Base-by-base conservation (phyloP, 2,888 invertebrate genomes). In the Lasioglossum marginatum region DNA sequence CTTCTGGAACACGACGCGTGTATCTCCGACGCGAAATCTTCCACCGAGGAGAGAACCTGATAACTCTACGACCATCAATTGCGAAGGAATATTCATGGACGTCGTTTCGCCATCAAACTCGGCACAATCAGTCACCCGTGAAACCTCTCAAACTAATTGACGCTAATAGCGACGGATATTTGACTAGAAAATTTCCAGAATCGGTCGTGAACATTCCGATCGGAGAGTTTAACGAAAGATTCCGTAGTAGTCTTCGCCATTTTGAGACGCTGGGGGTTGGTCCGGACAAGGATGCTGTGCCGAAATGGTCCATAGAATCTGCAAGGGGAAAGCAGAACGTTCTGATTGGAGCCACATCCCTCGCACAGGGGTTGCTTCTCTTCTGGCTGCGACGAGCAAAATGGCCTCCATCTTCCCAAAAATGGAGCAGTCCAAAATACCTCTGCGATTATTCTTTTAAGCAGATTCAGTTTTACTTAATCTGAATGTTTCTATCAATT, bases 241-340 rank as follows among this genome's bases (percentile, higher is more conserved):
- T 3, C 6, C 0, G 3, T 10, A 16, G 10, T 1, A 1, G 37
- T 27, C 73, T 78, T 77, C 89, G 81, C 92, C 92, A 92, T 92
- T 92, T 91, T 91, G 48, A 45, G 8, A 27, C 5, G 2, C 19
- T 14, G 45, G 73, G 88, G 88, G 89, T 87, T 87, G 90, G 91
- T 86, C 89, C 91, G 87, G 77, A 63, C 14, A 71, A 88, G 90
- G 92, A 91, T 90, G 91, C 90, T 92, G 92, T 87, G 91, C 89
- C 78, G 63, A 23, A 16, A 27, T 4, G 23, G 37, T 37, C 40
- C 43, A 6, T 23, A 8, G 16, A 19, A 79, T 78, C 68, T 73
- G 5, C n/a, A 40, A 63, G 16, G 74, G 45, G 60, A 68, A 48
- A 66, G 76, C 75, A 31, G 40, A 16, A 37, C 23, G n/a, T 1